Evolutionary conservation across 2,797 vertebrate genomes (phyloP).

Genomic region (Hoplostethus mediterraneus): DNA sequence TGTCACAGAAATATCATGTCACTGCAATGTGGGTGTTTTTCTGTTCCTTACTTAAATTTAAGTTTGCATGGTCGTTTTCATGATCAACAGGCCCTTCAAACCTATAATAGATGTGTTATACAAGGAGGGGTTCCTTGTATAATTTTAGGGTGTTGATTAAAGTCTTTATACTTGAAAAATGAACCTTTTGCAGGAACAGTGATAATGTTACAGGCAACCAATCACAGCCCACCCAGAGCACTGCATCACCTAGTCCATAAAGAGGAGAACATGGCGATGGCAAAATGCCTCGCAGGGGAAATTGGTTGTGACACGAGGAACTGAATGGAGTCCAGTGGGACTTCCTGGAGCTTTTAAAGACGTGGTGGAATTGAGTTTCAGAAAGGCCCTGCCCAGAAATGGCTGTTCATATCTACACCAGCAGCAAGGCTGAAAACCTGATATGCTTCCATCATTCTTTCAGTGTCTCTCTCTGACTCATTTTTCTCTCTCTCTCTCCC

Average conservation of each 20-base stretch:
- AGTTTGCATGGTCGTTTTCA: not conserved
- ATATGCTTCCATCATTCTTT: constrained; percentile 62
- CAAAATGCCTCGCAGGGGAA: constrained; percentile 48
- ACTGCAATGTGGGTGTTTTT: too few relatives aligned
- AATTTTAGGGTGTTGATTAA: not conserved
- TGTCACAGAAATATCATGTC: too few relatives aligned
- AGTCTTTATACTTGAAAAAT: too few relatives aligned
- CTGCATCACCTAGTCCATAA: constrained; percentile 31
- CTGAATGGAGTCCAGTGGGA: constrained; percentile 64
- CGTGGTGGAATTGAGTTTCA: constrained; percentile 72
- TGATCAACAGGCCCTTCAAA: not conserved
- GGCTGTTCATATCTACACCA: constrained; percentile 60
- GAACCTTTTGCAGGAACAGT: too few relatives aligned
- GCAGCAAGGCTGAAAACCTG: constrained; percentile 64
- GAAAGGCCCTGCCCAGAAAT: constrained; percentile 61
- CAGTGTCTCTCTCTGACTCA: constrained; percentile 23
- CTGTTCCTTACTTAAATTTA: too few relatives aligned
- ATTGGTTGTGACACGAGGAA: constrained; percentile 73
- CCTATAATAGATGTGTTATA: not conserved
- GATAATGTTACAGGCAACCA: too few relatives aligned
- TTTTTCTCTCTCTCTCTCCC: constrained; percentile 21
- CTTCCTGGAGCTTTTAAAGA: constrained; percentile 77
- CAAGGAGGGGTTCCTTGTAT: not conserved
- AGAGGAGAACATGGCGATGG: constrained; percentile 23
- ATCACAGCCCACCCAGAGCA: not conserved